Base-by-base conservation (phyloP, 2,888 invertebrate species). In the Pyrgus malvae region DNA sequence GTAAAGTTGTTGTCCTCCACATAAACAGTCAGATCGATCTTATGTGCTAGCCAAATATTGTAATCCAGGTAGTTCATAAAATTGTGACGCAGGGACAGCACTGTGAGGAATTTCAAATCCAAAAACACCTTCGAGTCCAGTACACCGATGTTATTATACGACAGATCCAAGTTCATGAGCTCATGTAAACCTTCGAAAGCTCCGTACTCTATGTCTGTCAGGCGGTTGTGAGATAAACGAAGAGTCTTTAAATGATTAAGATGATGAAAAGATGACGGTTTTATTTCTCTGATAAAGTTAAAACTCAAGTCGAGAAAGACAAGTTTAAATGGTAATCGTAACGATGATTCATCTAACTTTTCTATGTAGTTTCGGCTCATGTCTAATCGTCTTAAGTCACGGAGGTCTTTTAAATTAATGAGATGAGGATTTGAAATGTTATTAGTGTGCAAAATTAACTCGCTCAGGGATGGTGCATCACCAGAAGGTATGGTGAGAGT, bases 1-100 rank as follows among this genome's bases (percentile, higher is more conserved):
- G 76, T 71, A 2, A 85, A 71, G 12, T 70, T 72, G 48, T 87
- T 90, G 1, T 77, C 82, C 38, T 90, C 89, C 2, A 90, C 49
- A 59, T 72, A 78, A 2, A 88, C 74, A 7, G 54, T 72, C 37
- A 89, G 62, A 21, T 73, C 68, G 44, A 57, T 51, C 42, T 75
- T 76, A 55, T 85, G 84, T 0, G 71, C 66, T 2, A 80, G 68
- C 89, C 90, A 90, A 19, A 63, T 67, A 8, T 72, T 76, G 25
- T 81, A 76, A 9, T 83, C 76, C 8, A 90, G 62, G 9, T 57
- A 17, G 8, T 58, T 16, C 64, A 90, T 67, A 2, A 64, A 68
- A 48, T 89, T 90, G 14, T 76, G 67, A 4, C 72, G 70, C 11
- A 89, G 42, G 1, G 79, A 83, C 0, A 90, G 63, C 17, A 74